Percentiles rank a stretch among this genome's conserved stretches.
Evolutionary conservation across 1,140 invertebrate genomes (phyloP).

Genomic region (Scaptomyza montana): DNA sequence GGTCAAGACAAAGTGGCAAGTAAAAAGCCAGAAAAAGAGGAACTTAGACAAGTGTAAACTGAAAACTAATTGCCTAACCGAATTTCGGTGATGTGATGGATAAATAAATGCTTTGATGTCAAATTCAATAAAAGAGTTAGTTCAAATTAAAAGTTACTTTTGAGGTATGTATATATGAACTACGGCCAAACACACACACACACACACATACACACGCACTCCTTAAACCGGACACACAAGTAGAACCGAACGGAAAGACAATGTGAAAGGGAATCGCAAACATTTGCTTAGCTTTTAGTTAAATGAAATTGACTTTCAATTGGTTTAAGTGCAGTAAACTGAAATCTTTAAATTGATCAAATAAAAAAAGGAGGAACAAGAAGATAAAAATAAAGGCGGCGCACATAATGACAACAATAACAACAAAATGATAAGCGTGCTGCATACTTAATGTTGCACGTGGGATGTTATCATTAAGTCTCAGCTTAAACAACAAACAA

Average conservation of each 20-base stretch:
- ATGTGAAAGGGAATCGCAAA: slow-evolving; percentile 46
- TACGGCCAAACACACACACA: background rate
- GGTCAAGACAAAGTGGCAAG: slow-evolving; percentile 14
- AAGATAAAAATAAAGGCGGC: background rate
- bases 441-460: slow-evolving; percentile 13
- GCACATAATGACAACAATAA: background rate
- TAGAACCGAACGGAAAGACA: slow-evolving; percentile 25
- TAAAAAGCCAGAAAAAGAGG: slow-evolving; percentile 4
- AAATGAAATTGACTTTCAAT: slow-evolving; percentile 79
- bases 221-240: background rate
- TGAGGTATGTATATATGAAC: too few species aligned
- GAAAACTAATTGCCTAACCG: slow-evolving; percentile 30
- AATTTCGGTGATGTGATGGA: slow-evolving; percentile 27
- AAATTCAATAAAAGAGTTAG: slow-evolving; percentile 64
- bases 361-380: background rate
- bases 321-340: slow-evolving; percentile 66
- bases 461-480: slow-evolving; percentile 6
- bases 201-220: background rate
- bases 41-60: slow-evolving; percentile 2
- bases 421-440: background rate
- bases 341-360: slow-evolving; percentile 14
- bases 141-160: slow-evolving; percentile 48
- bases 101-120: slow-evolving; percentile 69
- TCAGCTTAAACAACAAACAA: background rate
- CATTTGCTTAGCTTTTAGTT: slow-evolving; percentile 76